phyloP scores from a whole-genome alignment of 2,888 invertebrate genomes.

The Xanthorhoe spadicearia region DNA sequence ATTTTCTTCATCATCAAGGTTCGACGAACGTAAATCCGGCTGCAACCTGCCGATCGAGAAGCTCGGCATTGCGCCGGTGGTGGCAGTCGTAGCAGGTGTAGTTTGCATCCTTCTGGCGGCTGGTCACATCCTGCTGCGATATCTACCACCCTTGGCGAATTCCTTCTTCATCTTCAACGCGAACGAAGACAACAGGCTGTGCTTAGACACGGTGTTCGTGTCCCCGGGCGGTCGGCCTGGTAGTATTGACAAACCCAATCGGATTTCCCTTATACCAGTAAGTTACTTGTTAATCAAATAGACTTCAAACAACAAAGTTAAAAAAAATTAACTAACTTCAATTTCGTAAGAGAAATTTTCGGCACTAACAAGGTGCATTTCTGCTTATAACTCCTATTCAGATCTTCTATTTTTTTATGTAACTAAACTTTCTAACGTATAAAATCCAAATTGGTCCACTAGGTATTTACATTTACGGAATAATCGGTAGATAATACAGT shows the following conservation, averaged over 20 bases:
- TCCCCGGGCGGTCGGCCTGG: constrained; percentile 41
- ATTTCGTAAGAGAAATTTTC: too few relatives aligned
- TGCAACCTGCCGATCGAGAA: constrained; percentile 55
- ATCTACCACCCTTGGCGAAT: constrained; percentile 64
- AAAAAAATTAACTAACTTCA: too few relatives aligned
- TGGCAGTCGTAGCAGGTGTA: constrained; percentile 54
- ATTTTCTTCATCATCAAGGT: constrained; percentile 55
- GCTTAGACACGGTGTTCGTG: constrained; percentile 57
- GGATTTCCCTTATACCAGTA: constrained; percentile 66
- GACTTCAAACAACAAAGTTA: too few relatives aligned
- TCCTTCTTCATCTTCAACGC: constrained; percentile 78
- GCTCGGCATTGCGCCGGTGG: constrained; percentile 54
- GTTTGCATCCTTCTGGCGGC: constrained; percentile 57
- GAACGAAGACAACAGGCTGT: constrained; percentile 76
- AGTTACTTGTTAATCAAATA: not conserved
- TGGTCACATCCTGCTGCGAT: constrained; percentile 61
- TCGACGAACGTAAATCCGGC: constrained; percentile 57
- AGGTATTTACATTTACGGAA: too few relatives aligned
- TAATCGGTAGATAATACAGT: too few relatives aligned
- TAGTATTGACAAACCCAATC: constrained; percentile 49
- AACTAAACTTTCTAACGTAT: too few relatives aligned
- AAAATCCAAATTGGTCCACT: too few relatives aligned
- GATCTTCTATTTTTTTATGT: too few relatives aligned
- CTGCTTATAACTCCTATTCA: too few relatives aligned
- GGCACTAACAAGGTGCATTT: too few relatives aligned